A percentile compares a stretch with the other conserved stretches of the same genome.
Evolutionary conservation across 2,797 vertebrate genomes (phyloP).

Genomic region (Sebastes hubbsi): DNA sequence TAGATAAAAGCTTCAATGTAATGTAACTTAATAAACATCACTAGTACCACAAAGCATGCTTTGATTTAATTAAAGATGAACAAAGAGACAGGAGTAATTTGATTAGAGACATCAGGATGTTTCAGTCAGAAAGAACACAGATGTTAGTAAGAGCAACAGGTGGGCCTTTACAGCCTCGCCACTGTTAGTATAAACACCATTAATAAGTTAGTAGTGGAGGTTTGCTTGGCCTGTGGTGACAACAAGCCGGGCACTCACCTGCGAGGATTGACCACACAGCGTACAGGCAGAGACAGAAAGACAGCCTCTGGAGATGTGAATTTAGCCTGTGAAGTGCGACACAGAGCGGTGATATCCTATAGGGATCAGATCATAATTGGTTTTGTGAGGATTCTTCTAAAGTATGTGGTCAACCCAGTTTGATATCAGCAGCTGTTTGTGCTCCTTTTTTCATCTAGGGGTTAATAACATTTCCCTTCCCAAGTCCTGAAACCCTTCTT

Average conservation of each 20-base stretch:
- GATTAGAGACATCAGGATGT: background rate
- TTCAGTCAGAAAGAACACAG: conserved; percentile 17
- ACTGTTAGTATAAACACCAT: conserved; percentile 52
- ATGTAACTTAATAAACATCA: background rate
- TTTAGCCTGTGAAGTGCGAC: background rate
- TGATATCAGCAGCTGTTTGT: conserved; percentile 27
- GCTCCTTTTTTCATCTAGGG: conserved; percentile 19
- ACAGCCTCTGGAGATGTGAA: background rate
- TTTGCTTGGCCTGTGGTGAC: conserved; percentile 27
- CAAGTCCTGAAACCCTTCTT: conserved; percentile 70
- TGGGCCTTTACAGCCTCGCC: conserved; percentile 24
- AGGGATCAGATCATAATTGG: background rate
- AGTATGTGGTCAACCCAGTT: conserved; percentile 63
- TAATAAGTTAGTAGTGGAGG: conserved; percentile 47
- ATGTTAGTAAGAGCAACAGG: conserved; percentile 59
- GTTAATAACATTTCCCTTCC: conserved; percentile 46
- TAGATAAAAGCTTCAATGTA: background rate
- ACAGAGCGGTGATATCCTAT: background rate
- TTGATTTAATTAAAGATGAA: conserved; percentile 4
- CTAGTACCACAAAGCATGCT: conserved; percentile 39
- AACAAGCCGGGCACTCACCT: conserved; percentile 52
- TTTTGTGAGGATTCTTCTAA: background rate
- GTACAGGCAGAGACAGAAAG: conserved; percentile 9
- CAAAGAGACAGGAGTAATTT: background rate
- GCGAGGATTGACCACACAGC: conserved; percentile 62